A percentile compares a stretch with the other conserved stretches of the same genome.
Conservation (phyloP, 1,140 invertebrate species). For the Habropoda laboriosa region DNA sequence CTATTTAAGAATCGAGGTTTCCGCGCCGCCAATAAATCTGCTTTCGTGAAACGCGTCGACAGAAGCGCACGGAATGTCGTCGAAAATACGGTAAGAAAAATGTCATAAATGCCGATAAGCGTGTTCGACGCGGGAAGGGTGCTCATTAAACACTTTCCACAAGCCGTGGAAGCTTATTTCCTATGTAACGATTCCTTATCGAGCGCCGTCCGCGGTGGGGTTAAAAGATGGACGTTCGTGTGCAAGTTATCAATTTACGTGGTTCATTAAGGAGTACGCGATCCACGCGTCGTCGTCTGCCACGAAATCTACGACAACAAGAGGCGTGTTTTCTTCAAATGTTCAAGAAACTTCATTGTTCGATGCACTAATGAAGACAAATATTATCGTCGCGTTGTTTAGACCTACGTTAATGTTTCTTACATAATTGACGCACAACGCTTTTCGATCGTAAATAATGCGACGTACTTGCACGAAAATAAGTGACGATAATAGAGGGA, state of each 20-base stretch:
- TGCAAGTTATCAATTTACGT: constrained; percentile 17
- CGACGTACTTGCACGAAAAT: no score
- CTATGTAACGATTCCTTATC: background rate
- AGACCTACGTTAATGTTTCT: no score
- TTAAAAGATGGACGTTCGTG: background rate
- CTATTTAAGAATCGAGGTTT: no score
- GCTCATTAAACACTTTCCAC: background rate
- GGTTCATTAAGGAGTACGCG: constrained; percentile 17
- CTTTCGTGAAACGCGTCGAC: no score
- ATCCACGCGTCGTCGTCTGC: background rate
- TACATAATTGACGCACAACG: no score
- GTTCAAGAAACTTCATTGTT: background rate
- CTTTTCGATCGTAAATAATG: no score
- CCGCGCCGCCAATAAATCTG: no score
- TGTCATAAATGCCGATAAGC: background rate
- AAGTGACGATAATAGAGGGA: no score
- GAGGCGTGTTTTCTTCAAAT: background rate
- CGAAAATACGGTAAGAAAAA: no score
- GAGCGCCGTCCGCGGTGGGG: background rate
- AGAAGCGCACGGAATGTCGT: no score
- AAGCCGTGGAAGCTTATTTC: background rate
- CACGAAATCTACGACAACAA: background rate
- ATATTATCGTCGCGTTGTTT: background rate
- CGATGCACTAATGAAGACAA: no score
- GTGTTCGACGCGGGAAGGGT: background rate